phyloP scores from a whole-genome alignment of 2,113 vertebrate species.

The Amphilophus citrinellus region DNA sequence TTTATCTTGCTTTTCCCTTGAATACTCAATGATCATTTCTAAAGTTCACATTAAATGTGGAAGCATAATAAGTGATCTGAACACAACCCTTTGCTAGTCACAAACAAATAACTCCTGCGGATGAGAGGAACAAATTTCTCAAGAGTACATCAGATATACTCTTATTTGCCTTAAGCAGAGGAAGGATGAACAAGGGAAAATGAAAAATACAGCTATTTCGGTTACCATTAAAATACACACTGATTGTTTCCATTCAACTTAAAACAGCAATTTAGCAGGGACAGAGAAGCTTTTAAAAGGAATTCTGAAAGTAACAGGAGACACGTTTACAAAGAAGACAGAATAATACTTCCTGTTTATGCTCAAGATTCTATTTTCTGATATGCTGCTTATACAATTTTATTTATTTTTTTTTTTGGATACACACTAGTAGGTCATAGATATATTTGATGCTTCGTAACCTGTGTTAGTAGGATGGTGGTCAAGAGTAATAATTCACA shows the following conservation, averaged over 20 bases:
- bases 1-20: not conserved
- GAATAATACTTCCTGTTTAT: not conserved
- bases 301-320: not conserved
- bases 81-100: not conserved
- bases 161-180: not conserved
- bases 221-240: not conserved
- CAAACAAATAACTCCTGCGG: not conserved
- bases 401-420: not conserved
- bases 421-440: not conserved
- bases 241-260: not conserved
- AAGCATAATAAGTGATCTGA: not conserved
- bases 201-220: not conserved
- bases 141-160: not conserved
- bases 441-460: not conserved
- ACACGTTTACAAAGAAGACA: not conserved
- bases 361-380: not conserved
- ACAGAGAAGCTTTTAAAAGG: not conserved
- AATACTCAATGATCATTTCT: not conserved
- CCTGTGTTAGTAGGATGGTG: not conserved
- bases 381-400: not conserved
- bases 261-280: not conserved
- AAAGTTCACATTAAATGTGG: not conserved
- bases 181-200: fast-evolving
- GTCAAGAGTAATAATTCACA: not conserved
- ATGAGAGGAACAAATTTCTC: not conserved